Conservation (phyloP, 2,797 vertebrate genomes). For the Microctenopoma lineatum region DNA sequence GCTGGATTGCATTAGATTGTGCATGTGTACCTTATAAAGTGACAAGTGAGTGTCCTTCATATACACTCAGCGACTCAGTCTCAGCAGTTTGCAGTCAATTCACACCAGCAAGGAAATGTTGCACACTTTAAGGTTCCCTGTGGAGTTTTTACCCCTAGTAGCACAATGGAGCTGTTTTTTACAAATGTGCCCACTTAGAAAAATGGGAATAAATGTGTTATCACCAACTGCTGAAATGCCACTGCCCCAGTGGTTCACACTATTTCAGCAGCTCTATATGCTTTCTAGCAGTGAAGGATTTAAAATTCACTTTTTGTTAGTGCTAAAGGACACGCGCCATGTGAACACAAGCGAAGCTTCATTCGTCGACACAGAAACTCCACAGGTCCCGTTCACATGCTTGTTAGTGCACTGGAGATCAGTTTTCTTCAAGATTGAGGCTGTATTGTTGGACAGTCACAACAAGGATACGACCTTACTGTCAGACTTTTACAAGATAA, state of each 20-base stretch:
- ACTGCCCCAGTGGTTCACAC: neutral
- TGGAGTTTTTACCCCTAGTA: neutral
- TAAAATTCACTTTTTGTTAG: neutral
- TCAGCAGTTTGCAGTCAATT: slow-evolving; percentile 1
- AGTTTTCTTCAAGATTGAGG: neutral
- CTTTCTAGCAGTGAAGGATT: neutral
- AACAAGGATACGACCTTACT: no score
- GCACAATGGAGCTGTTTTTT: neutral
- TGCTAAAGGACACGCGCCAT: neutral
- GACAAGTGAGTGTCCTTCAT: neutral
- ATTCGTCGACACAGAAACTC: neutral
- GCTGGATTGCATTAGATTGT: no score
- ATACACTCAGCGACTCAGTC: slow-evolving; percentile 3
- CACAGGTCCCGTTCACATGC: neutral
- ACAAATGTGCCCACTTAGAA: neutral
- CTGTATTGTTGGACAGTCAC: neutral
- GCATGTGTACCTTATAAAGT: no score
- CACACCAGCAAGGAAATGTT: neutral
- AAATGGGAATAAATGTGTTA: no score
- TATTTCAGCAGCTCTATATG: neutral
- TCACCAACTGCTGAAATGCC: no score
- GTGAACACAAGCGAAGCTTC: neutral
- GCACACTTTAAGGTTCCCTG: neutral
- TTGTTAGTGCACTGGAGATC: neutral
- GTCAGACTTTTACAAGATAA: neutral